phyloP scores from a whole-genome alignment of 2,113 vertebrate species.

The Acanthisitta chloris region DNA sequence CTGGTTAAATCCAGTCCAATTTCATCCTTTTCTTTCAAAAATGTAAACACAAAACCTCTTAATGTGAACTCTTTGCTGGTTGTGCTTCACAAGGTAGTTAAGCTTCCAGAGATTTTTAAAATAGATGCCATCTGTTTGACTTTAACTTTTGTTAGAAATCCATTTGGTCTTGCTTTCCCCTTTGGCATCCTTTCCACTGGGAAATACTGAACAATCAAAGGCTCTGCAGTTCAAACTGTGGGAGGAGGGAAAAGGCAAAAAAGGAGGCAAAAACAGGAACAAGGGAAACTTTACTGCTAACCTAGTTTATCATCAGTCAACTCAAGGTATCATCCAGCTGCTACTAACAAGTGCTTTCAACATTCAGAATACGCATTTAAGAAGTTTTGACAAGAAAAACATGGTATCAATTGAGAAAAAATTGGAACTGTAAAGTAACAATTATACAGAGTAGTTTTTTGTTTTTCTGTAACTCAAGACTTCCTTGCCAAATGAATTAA shows the following conservation, averaged over 20 bases:
- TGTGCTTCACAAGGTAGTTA: conserved; percentile 42
- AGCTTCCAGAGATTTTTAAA: conserved; percentile 31
- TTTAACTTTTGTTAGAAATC: conserved; percentile 48
- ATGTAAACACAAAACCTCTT: background rate
- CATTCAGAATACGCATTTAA: conserved; percentile 9
- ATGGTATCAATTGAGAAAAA: conserved; percentile 3
- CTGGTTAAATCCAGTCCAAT: conserved; percentile 36
- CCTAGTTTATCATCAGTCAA: background rate
- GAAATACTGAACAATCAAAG: conserved; percentile 47
- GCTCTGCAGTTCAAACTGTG: conserved; percentile 42
- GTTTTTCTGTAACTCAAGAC: conserved; percentile 1
- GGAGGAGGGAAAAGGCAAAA: conserved; percentile 54
- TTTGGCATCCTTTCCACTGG: conserved; percentile 20
- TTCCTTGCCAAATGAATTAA: background rate
- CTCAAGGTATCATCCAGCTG: conserved; percentile 8
- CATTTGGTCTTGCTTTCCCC: conserved; percentile 47
- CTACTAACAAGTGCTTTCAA: conserved; percentile 10
- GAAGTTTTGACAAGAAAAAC: conserved; percentile 37
- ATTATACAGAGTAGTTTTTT: background rate
- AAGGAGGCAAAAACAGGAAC: conserved; percentile 41
- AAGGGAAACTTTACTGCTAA: background rate
- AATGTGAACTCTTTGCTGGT: conserved; percentile 1
- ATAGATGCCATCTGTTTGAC: conserved; percentile 9
- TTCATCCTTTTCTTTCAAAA: conserved; percentile 34
- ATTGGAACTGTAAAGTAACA: background rate